Percentiles rank a stretch among this genome's conserved stretches.
These are phyloP conservation scores for Drosophila subquinaria DNA, from an alignment of 2,888 invertebrate genomes.

Conservation along the genomic window DNA sequence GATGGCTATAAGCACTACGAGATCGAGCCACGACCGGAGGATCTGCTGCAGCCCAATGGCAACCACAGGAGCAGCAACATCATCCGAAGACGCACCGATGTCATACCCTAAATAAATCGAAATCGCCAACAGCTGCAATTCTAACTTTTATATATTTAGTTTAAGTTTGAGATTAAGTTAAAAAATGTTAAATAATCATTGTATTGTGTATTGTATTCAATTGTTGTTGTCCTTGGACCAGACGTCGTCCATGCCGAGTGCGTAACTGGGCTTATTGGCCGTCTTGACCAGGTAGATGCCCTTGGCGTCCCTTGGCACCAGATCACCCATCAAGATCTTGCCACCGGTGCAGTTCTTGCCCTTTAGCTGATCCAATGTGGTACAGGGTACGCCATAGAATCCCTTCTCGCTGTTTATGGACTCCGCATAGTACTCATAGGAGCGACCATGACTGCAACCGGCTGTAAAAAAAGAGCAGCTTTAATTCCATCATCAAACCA, in stretches of 20 bases:
- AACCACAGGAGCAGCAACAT: conserved; percentile 75
- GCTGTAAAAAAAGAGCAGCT: conserved; percentile 82
- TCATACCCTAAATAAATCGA: conserved; percentile 71
- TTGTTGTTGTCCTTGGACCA: conserved; percentile 20
- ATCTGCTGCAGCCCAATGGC: conserved; percentile 81
- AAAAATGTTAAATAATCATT: background rate
- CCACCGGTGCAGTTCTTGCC: conserved; percentile 80
- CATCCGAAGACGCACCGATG: conserved; percentile 83
- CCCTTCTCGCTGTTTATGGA: conserved; percentile 87
- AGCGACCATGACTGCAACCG: conserved; percentile 90
- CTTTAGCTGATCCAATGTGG: conserved; percentile 85
- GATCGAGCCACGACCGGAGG: conserved; percentile 86
- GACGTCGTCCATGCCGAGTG: conserved; percentile 83
- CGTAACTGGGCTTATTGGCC: conserved; percentile 87
- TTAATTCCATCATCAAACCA: background rate
- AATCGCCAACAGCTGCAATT: conserved; percentile 3
- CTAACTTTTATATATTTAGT: conserved; percentile 28
- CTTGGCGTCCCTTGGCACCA: conserved; percentile 81
- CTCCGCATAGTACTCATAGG: conserved; percentile 88
- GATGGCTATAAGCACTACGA: conserved; percentile 94
- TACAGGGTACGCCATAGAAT: conserved; percentile 88
- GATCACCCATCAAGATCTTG: conserved; percentile 88
- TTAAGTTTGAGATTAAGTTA: conserved; percentile 45
- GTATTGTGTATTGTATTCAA: background rate
- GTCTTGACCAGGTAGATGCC: conserved; percentile 89